These are phyloP conservation scores for Maniola hyperantus DNA, from an alignment of 2,888 invertebrate species.

Conservation along the genomic window DNA sequence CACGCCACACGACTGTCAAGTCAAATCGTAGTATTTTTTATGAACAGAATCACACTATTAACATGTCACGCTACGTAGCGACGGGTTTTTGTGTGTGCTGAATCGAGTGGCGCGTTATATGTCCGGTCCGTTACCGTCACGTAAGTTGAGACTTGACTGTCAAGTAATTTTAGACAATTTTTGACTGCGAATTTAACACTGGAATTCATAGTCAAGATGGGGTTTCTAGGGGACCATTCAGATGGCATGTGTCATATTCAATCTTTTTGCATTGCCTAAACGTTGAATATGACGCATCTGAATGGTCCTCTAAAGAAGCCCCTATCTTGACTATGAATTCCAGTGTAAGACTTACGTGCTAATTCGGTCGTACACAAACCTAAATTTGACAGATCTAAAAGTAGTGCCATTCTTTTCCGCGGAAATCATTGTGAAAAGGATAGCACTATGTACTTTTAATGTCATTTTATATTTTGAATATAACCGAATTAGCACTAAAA, in stretches of 20 bases:
- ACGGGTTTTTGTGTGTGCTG: background rate
- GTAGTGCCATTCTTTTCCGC: constrained; percentile 7
- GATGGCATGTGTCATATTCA: too few species aligned
- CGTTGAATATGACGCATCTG: too few species aligned
- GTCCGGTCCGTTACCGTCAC: background rate
- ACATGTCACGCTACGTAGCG: background rate
- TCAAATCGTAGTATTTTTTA: too few species aligned
- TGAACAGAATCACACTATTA: too few species aligned
- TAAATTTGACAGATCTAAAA: background rate
- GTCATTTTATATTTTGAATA: background rate
- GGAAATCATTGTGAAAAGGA: constrained; percentile 11
- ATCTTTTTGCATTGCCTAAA: too few species aligned
- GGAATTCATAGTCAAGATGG: too few species aligned
- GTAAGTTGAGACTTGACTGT: constrained; percentile 1
- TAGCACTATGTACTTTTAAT: constrained; percentile 13
- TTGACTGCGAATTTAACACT: background rate
- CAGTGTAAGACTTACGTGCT: too few species aligned
- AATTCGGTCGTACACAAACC: background rate
- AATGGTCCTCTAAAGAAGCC: too few species aligned
- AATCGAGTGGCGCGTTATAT: background rate
- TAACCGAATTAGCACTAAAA: background rate
- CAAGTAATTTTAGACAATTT: background rate
- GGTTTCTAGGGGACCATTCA: too few species aligned
- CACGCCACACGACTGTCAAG: background rate
- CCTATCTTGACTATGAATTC: too few species aligned